These are phyloP conservation scores for Cyclargus thomasi DNA, from an alignment of 1,140 invertebrate genomes.

Conservation along the genomic window DNA sequence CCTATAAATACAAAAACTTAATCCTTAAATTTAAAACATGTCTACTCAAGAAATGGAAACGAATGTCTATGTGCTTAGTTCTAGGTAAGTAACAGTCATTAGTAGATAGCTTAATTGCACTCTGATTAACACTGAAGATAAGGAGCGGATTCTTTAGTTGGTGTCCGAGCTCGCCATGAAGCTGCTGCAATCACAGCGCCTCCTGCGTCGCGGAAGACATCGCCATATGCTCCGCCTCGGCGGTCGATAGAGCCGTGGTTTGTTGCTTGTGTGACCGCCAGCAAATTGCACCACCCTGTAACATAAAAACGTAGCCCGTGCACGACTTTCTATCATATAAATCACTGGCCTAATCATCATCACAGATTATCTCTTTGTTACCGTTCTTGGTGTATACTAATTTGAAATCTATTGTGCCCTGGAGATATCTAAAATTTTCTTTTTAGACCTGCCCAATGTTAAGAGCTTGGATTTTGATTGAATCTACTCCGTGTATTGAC, in stretches of 20 bases:
- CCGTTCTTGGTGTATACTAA: too few relatives aligned
- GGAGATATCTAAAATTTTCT: too few relatives aligned
- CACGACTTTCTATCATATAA: constrained; percentile 31
- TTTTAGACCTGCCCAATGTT: constrained; percentile 35
- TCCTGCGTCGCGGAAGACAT: constrained; percentile 24
- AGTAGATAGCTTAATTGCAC: constrained; percentile 26
- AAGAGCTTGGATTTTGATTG: constrained; percentile 20
- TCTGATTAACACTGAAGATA: constrained; percentile 31
- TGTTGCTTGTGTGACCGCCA: constrained; percentile 53
- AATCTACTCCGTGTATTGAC: constrained; percentile 33
- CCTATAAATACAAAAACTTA: constrained; percentile 26
- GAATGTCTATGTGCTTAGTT: constrained; percentile 43
- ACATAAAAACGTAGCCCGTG: too few relatives aligned
- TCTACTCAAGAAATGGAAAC: constrained; percentile 39
- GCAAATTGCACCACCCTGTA: constrained; percentile 31
- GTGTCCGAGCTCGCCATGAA: constrained; percentile 20
- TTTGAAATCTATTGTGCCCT: too few relatives aligned
- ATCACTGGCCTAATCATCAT: constrained; percentile 9
- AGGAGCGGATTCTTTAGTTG: not conserved
- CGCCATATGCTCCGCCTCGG: constrained; percentile 29
- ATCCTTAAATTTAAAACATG: constrained; percentile 25
- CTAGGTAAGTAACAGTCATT: constrained; percentile 32
- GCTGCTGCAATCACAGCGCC: constrained; percentile 30
- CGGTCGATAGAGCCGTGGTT: constrained; percentile 40
- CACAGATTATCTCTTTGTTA: too few relatives aligned